Evolutionary conservation across 1,140 invertebrate species (phyloP).

Genomic region (Eciton burchellii): DNA sequence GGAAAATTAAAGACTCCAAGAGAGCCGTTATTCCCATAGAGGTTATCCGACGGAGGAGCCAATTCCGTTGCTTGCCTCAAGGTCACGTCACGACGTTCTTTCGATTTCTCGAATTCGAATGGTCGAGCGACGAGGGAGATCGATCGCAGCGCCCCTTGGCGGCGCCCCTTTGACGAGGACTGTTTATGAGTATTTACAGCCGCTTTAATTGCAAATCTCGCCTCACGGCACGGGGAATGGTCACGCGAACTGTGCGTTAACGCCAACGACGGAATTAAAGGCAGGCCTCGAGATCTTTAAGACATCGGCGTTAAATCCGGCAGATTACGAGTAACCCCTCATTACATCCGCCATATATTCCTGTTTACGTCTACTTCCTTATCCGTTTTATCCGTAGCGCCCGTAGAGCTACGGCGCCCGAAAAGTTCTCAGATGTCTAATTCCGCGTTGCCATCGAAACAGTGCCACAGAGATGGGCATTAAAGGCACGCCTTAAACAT

Average conservation of each 20-base stretch:
- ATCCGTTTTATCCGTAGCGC: neutral
- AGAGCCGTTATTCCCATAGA: conserved; percentile 13
- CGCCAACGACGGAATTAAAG: conserved; percentile 33
- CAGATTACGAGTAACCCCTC: conserved; percentile 17
- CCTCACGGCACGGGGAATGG: neutral
- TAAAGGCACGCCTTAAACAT: too few relatives aligned
- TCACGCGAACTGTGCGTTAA: conserved; percentile 44
- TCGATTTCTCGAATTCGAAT: conserved; percentile 18
- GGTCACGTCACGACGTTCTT: neutral
- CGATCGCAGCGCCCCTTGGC: neutral
- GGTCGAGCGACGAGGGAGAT: neutral
- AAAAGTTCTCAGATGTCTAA: conserved; percentile 25
- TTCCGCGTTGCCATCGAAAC: conserved; percentile 5
- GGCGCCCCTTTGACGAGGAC: neutral
- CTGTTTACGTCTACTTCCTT: conserved; percentile 2
- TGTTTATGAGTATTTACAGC: conserved; percentile 22
- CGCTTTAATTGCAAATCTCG: conserved; percentile 18
- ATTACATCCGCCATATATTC: conserved; percentile 39
- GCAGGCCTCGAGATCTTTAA: conserved; percentile 35
- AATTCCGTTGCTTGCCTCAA: neutral
- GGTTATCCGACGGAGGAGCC: neutral
- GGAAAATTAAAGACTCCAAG: conserved; percentile 18
- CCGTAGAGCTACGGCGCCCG: neutral
- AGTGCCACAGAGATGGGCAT: too few relatives aligned
- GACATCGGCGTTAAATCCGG: conserved; percentile 26